These are phyloP conservation scores for Poecilobothrus nobilitatus DNA, from an alignment of 2,888 invertebrate species.

Conservation along the genomic window DNA sequence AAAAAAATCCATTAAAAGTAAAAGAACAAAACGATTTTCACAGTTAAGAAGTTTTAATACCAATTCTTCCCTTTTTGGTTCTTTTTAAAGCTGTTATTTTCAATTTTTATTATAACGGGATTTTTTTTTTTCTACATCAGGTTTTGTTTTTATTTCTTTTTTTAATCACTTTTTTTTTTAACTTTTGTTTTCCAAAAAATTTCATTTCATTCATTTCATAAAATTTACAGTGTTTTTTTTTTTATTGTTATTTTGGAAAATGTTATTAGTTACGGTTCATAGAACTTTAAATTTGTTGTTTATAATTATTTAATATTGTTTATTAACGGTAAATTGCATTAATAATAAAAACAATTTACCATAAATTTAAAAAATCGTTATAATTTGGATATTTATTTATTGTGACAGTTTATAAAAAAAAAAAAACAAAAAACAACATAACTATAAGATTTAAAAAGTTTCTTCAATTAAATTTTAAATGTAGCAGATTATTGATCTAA, in stretches of 20 bases:
- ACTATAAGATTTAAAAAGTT: too few species aligned
- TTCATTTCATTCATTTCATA: too few species aligned
- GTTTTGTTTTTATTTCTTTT: not conserved
- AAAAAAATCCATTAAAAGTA: not conserved
- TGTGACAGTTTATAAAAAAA: too few species aligned
- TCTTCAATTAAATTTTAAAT: too few species aligned
- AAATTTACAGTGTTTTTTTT: not conserved
- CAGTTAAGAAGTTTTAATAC: conserved; percentile 1
- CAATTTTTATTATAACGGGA: not conserved
- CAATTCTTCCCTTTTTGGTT: not conserved
- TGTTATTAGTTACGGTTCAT: not conserved
- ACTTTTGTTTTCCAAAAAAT: not conserved
- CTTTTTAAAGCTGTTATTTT: not conserved
- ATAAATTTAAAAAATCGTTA: too few species aligned
- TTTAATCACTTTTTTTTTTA: not conserved
- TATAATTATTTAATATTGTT: not conserved
- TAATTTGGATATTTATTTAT: too few species aligned
- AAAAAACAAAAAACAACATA: too few species aligned
- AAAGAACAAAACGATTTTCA: conserved; percentile 4
- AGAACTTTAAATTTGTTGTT: not conserved
- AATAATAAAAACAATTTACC: not conserved
- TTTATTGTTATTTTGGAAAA: not conserved
- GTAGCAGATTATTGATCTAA: too few species aligned
- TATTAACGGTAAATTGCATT: not conserved
- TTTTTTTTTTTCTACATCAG: not conserved